Conservation (phyloP, 2,113 vertebrate genomes). For the Thalassarche chlororhynchos region DNA sequence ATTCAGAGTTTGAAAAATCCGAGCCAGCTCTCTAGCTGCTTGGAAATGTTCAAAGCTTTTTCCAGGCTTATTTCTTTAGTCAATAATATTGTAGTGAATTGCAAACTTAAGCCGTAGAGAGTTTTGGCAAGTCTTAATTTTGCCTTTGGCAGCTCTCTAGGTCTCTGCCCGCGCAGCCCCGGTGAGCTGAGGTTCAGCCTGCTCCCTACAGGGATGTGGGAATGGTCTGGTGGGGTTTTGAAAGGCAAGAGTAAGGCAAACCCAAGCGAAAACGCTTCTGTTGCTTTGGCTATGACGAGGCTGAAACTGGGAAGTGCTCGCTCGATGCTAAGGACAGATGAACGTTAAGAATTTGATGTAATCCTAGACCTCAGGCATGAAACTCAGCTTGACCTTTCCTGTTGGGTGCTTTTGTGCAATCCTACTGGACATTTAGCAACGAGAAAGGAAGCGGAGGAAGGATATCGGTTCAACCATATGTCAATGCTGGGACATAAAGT, state of each 20-base stretch:
- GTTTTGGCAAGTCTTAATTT: not conserved
- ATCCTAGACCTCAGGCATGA: conserved; percentile 80
- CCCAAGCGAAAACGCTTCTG: not conserved
- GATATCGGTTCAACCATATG: conserved; percentile 69
- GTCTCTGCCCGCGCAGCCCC: not conserved
- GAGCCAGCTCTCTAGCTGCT: not conserved
- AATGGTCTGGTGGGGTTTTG: not conserved
- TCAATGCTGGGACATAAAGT: conserved; percentile 43
- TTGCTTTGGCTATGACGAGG: conserved; percentile 14
- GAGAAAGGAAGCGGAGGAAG: conserved; percentile 76
- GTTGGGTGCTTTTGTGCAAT: conserved; percentile 71
- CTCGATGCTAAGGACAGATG: conserved; percentile 60
- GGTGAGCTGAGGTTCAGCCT: not conserved
- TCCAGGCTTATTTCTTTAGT: not conserved
- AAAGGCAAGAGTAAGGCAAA: not conserved
- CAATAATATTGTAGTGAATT: not conserved
- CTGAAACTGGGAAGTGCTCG: conserved; percentile 71
- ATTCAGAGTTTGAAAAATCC: not conserved
- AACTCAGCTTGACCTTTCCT: conserved; percentile 79
- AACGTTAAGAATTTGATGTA: conserved; percentile 79
- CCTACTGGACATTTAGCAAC: conserved; percentile 75
- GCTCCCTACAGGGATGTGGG: not conserved
- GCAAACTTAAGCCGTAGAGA: not conserved
- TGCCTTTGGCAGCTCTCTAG: not conserved
- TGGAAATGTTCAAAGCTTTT: not conserved